phyloP scores from a whole-genome alignment of 2,888 invertebrate genomes.

The Leucoma salicis region DNA sequence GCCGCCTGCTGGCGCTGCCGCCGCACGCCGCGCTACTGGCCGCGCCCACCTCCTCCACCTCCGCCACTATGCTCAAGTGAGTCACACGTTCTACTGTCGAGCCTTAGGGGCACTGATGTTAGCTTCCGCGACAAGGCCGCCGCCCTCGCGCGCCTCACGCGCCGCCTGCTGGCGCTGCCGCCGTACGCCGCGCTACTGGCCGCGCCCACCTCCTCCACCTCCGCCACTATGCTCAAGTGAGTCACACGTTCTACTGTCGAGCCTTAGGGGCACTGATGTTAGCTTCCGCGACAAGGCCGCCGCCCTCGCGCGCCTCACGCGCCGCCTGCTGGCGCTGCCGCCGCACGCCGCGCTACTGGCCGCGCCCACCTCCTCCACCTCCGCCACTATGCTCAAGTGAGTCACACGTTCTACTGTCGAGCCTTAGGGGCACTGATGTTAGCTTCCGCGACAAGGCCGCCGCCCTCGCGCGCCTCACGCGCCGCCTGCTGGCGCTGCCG shows the following conservation, averaged over 20 bases:
- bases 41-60: constrained; percentile 82
- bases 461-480: constrained; percentile 85
- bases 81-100: constrained; percentile 22
- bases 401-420: constrained; percentile 22
- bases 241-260: constrained; percentile 22
- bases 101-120: too few species aligned
- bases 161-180: constrained; percentile 77
- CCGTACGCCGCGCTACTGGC: constrained; percentile 62
- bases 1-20: constrained; percentile 77
- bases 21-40: constrained; percentile 62
- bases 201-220: constrained; percentile 82
- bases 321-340: constrained; percentile 77
- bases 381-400: constrained; percentile 87
- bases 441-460: too few species aligned
- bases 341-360: constrained; percentile 62
- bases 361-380: constrained; percentile 82
- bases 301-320: constrained; percentile 85
- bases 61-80: constrained; percentile 87
- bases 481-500: constrained; percentile 77
- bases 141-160: constrained; percentile 85
- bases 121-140: too few species aligned
- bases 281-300: too few species aligned
- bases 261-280: too few species aligned
- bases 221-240: constrained; percentile 87
- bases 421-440: too few species aligned